Evolutionary conservation across 2,888 invertebrate genomes (phyloP).

Genomic region (Sphaerophoria taeniata): DNA sequence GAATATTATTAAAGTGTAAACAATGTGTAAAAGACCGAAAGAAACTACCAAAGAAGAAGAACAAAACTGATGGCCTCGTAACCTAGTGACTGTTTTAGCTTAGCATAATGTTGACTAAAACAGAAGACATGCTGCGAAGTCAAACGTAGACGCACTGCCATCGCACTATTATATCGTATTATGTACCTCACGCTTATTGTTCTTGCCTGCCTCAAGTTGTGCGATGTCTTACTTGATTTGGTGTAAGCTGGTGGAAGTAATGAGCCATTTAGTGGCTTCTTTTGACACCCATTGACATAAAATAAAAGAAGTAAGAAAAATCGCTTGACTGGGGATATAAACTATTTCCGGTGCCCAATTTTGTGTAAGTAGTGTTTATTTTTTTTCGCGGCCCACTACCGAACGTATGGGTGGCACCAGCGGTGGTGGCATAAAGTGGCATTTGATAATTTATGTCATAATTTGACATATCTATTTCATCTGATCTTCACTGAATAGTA

Average conservation of each 20-base stretch:
- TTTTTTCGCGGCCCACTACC: neutral
- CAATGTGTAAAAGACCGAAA: constrained; percentile 22
- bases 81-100: constrained; percentile 65
- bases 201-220: neutral
- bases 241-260: constrained; percentile 63
- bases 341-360: constrained; percentile 69
- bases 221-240: constrained; percentile 54
- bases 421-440: no score
- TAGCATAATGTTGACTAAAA: constrained; percentile 63
- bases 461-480: no score
- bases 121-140: constrained; percentile 54
- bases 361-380: constrained; percentile 8
- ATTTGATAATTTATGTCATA: no score
- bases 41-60: constrained; percentile 14
- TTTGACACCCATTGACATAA: constrained; percentile 61
- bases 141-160: constrained; percentile 28
- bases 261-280: constrained; percentile 57
- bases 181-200: neutral
- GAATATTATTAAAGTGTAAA: constrained; percentile 32
- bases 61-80: constrained; percentile 69
- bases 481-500: no score
- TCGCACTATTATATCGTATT: constrained; percentile 2
- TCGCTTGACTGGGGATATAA: constrained; percentile 8
- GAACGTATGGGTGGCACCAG: neutral
- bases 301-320: constrained; percentile 48